A percentile compares a stretch with the other conserved stretches of the same genome.
Evolutionary conservation across 1,140 invertebrate genomes (phyloP).

Genomic region (Apolygus lucorum): DNA sequence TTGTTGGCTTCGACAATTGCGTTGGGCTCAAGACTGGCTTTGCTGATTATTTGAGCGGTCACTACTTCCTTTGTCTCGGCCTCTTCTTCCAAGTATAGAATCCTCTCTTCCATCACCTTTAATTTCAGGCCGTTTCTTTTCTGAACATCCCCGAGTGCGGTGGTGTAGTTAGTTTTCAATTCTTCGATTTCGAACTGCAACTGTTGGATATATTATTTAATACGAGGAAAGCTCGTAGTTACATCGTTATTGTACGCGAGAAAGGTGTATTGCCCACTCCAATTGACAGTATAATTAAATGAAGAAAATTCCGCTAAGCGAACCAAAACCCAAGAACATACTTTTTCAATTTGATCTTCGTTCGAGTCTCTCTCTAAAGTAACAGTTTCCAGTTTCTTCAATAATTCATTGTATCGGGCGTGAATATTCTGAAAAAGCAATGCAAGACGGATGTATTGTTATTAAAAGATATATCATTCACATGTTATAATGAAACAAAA

Average conservation of each 20-base stretch:
- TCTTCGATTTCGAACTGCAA: conserved; percentile 67
- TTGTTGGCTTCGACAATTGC: conserved; percentile 48
- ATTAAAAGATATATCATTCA: no score
- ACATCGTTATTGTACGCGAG: no score
- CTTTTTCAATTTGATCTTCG: conserved; percentile 66
- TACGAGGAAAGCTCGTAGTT: no score
- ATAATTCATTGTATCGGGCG: conserved; percentile 41
- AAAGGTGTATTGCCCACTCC: no score
- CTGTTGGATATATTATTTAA: no score
- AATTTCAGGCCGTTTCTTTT: conserved; percentile 71
- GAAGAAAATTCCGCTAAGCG: no score
- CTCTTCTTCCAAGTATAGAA: conserved; percentile 54
- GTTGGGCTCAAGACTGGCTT: conserved; percentile 49
- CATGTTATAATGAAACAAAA: no score
- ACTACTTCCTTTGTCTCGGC: conserved; percentile 60
- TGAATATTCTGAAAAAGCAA: conserved; percentile 58
- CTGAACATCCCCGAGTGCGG: conserved; percentile 74
- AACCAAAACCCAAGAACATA: no score
- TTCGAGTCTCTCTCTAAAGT: conserved; percentile 68
- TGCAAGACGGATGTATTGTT: no score
- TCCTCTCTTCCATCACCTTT: conserved; percentile 62
- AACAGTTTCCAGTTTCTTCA: conserved; percentile 60
- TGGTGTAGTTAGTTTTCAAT: conserved; percentile 65
- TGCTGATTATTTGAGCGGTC: conserved; percentile 55
- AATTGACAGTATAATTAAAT: no score